phyloP scores from a whole-genome alignment of 2,113 vertebrate species.

The Numida meleagris region DNA sequence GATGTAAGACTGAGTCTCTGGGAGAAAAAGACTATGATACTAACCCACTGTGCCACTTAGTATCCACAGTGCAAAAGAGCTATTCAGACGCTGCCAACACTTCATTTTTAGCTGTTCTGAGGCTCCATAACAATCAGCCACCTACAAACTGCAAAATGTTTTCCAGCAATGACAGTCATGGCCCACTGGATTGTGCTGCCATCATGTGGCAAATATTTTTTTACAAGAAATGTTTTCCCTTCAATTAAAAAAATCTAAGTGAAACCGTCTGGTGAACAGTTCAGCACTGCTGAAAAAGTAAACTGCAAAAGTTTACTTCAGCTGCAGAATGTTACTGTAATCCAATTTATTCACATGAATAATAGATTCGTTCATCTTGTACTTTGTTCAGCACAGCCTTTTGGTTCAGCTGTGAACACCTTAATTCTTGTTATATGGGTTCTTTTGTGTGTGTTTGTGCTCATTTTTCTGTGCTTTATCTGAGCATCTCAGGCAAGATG shows the following conservation, averaged over 20 bases:
- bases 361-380: neutral
- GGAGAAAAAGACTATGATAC: constrained; percentile 55
- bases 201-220: constrained; percentile 52
- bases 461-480: neutral
- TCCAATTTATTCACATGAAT: neutral
- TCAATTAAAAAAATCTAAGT: neutral
- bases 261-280: neutral
- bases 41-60: constrained; percentile 68
- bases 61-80: constrained; percentile 25
- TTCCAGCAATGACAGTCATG: constrained; percentile 2
- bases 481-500: neutral
- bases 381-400: neutral
- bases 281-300: too few species aligned
- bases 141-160: neutral
- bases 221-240: neutral
- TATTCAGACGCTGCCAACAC: constrained; percentile 46
- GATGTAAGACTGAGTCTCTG: constrained; percentile 27
- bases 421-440: neutral
- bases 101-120: constrained; percentile 17
- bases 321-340: neutral
- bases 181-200: constrained; percentile 56
- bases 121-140: constrained; percentile 26
- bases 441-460: rapidly evolving
- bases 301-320: neutral
- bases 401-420: neutral